Evolutionary conservation across 2,797 vertebrate species (phyloP).

Genomic region (Xenentodon cancila): DNA sequence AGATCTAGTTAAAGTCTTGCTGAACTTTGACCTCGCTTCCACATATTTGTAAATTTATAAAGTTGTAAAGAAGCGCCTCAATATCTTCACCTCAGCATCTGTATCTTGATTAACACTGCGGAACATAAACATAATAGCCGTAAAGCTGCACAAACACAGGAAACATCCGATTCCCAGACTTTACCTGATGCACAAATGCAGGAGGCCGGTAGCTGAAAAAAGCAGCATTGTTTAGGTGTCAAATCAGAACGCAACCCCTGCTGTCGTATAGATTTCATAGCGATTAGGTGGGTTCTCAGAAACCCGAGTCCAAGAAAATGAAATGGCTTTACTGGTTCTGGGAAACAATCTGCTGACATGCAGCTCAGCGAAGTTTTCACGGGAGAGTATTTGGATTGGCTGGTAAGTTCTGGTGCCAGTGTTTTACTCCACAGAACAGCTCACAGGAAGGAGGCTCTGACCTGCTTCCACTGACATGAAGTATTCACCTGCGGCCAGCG

Average conservation of each 20-base stretch:
- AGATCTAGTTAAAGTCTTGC: background rate
- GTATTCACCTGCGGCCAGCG: constrained; percentile 40
- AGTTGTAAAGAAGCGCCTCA: constrained; percentile 3
- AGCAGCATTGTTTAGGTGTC: constrained; percentile 60
- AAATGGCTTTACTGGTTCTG: constrained; percentile 20
- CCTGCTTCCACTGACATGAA: constrained; percentile 20
- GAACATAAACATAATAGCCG: constrained; percentile 54
- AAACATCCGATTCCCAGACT: constrained; percentile 56
- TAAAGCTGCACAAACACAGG: constrained; percentile 68
- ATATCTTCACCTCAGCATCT: constrained; percentile 26
- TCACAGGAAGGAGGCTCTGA: constrained; percentile 34
- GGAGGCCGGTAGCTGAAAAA: constrained; percentile 39
- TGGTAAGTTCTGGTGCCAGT: constrained; percentile 42
- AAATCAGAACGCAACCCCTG: constrained; percentile 32
- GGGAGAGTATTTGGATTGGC: constrained; percentile 47
- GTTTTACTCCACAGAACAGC: constrained; percentile 18
- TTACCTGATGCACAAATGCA: constrained; percentile 44
- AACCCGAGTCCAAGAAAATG: constrained; percentile 38
- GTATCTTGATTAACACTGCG: constrained; percentile 48
- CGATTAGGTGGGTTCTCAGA: constrained; percentile 47
- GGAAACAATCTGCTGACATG: constrained; percentile 25
- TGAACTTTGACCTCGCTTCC: background rate
- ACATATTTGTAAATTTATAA: background rate
- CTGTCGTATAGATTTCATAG: constrained; percentile 44
- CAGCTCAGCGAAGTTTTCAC: constrained; percentile 33